Percentiles rank a stretch among this genome's conserved stretches.
Evolutionary conservation across 2,888 invertebrate species (phyloP).

Genomic region (Cylloceria caligata): DNA sequence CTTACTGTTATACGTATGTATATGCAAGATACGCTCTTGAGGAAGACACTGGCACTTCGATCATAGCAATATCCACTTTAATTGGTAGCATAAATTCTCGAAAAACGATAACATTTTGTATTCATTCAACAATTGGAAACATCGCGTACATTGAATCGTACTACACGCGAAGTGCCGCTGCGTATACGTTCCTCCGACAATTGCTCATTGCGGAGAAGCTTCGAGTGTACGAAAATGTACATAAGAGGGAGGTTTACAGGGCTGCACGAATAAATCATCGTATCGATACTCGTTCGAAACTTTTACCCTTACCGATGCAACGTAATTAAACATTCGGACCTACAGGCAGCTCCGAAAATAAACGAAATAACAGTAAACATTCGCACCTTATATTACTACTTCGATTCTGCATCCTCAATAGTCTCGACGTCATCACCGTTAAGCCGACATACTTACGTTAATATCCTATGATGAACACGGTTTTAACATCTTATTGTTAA

Average conservation of each 20-base stretch:
- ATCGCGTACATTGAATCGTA: slow-evolving; percentile 49
- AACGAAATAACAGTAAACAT: slow-evolving; percentile 32
- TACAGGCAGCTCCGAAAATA: not conserved
- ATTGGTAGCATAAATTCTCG: slow-evolving; percentile 58
- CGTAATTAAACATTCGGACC: not conserved
- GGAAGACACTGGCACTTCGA: slow-evolving; percentile 58
- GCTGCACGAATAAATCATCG: slow-evolving; percentile 48
- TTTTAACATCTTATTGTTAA: slow-evolving; percentile 51
- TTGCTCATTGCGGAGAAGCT: slow-evolving; percentile 35
- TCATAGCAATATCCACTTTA: slow-evolving; percentile 16
- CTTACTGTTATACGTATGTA: slow-evolving; percentile 51
- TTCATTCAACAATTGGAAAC: slow-evolving; percentile 62
- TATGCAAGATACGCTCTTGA: slow-evolving; percentile 56
- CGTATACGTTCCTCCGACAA: too few species aligned
- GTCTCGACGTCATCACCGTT: not conserved
- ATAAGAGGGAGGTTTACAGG: not conserved
- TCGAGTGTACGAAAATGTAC: slow-evolving; percentile 6
- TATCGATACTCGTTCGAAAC: slow-evolving; percentile 32
- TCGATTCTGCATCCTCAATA: slow-evolving; percentile 12
- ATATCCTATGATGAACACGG: slow-evolving; percentile 66
- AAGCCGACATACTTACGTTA: slow-evolving; percentile 31
- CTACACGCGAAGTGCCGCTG: too few species aligned
- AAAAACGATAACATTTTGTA: slow-evolving; percentile 51
- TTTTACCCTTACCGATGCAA: not conserved
- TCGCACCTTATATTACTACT: slow-evolving; percentile 38